A percentile compares a stretch with the other conserved stretches of the same genome.
Conservation (phyloP, 2,113 vertebrate species). For the Fukomys damarensis region DNA sequence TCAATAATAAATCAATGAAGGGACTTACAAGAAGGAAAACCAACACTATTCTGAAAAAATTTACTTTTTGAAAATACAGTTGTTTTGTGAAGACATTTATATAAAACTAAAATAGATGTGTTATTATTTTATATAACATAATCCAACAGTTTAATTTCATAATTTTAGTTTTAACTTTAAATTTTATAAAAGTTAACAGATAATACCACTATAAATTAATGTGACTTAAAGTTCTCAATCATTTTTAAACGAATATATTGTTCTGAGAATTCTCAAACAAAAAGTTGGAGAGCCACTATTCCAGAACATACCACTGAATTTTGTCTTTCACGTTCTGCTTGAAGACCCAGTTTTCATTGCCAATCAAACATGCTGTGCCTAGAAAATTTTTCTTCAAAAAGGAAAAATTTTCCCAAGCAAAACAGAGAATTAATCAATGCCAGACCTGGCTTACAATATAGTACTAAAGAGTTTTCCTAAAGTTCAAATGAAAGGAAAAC, state of each 20-base stretch:
- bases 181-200: not conserved
- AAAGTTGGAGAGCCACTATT: not conserved
- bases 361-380: not conserved
- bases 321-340: not conserved
- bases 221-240: not conserved
- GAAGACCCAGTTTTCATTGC: not conserved
- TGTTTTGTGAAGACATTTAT: not conserved
- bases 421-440: not conserved
- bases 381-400: not conserved
- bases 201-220: not conserved
- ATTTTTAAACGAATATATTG: not conserved
- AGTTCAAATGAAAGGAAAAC: not conserved
- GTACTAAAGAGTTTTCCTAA: not conserved
- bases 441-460: not conserved
- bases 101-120: not conserved
- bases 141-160: not conserved
- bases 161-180: slow-evolving; percentile 13
- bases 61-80: not conserved
- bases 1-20: not conserved
- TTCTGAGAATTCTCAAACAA: not conserved
- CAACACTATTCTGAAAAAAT: not conserved
- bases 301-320: too few relatives aligned
- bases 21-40: not conserved
- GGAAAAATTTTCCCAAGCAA: not conserved
- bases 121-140: not conserved